A percentile compares a stretch with the other conserved stretches of the same genome.
Evolutionary conservation across 1,140 invertebrate genomes (phyloP).

Genomic region (Delia radicum): DNA sequence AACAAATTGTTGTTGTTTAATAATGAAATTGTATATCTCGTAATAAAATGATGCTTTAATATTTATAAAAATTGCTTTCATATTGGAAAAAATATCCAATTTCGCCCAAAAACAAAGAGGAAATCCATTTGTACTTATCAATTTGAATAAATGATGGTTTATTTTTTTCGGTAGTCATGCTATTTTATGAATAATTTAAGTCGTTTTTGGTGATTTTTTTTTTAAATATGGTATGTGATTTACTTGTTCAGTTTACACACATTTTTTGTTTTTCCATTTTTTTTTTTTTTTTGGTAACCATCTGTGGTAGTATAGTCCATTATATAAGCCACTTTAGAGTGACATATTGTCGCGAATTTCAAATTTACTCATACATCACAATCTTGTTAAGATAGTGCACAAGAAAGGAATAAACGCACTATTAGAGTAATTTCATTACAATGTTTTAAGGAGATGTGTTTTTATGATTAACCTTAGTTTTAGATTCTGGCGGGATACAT

Average conservation of each 20-base stretch:
- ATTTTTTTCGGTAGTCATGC: background rate
- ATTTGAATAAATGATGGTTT: background rate
- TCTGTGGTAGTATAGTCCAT: conserved; percentile 17
- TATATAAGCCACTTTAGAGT: conserved; percentile 19
- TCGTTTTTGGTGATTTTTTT: background rate
- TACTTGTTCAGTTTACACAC: background rate
- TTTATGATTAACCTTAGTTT: too few relatives aligned
- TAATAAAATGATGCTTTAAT: conserved; percentile 8
- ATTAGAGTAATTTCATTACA: too few relatives aligned
- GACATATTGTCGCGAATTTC: conserved; percentile 23
- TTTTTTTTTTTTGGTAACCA: background rate
- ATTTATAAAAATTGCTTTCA: conserved; percentile 17
- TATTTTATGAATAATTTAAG: conserved; percentile 22
- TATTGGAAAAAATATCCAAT: background rate
- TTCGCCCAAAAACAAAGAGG: background rate
- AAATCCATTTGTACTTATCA: conserved; percentile 22
- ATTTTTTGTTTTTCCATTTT: background rate
- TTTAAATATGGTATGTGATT: background rate
- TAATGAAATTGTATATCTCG: too few relatives aligned
- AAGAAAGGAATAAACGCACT: background rate
- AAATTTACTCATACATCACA: background rate
- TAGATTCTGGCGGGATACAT: too few relatives aligned
- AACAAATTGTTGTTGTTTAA: too few relatives aligned
- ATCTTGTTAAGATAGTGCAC: background rate
- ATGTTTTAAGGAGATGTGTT: too few relatives aligned